These are phyloP conservation scores for Cochlearius cochlearius DNA, from an alignment of 2,113 vertebrate species.

Conservation along the genomic window DNA sequence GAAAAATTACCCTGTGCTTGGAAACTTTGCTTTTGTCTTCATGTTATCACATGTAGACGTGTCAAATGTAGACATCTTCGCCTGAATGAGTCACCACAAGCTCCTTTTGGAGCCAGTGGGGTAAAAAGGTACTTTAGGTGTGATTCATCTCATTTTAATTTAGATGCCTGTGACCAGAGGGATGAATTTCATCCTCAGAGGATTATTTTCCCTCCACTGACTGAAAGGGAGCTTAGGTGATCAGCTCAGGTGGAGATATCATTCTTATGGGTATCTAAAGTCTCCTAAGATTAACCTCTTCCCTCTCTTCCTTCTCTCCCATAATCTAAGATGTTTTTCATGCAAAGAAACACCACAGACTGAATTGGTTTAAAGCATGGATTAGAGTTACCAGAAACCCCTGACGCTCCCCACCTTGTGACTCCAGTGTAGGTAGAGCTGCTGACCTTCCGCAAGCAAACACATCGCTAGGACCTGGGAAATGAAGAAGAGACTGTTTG, in stretches of 20 bases:
- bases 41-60: neutral
- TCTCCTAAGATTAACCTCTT: neutral
- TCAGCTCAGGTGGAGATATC: neutral
- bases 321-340: neutral
- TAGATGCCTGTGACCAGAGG: neutral
- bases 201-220: neutral
- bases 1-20: neutral
- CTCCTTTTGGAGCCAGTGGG: neutral
- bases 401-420: slow-evolving; percentile 83
- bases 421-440: slow-evolving; percentile 85
- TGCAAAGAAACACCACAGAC: neutral
- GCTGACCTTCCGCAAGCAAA: slow-evolving; percentile 85
- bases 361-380: neutral
- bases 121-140: neutral
- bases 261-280: neutral
- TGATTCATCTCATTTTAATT: slow-evolving; percentile 17
- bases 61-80: neutral
- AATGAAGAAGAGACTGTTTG: slow-evolving; percentile 21
- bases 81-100: neutral
- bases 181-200: neutral
- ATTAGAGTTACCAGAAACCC: neutral
- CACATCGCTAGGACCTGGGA: slow-evolving; percentile 84
- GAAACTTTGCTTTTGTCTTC: neutral
- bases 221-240: neutral
- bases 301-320: neutral